Evolutionary conservation across 2,113 vertebrate species (phyloP).

Genomic region (Anhinga anhinga): DNA sequence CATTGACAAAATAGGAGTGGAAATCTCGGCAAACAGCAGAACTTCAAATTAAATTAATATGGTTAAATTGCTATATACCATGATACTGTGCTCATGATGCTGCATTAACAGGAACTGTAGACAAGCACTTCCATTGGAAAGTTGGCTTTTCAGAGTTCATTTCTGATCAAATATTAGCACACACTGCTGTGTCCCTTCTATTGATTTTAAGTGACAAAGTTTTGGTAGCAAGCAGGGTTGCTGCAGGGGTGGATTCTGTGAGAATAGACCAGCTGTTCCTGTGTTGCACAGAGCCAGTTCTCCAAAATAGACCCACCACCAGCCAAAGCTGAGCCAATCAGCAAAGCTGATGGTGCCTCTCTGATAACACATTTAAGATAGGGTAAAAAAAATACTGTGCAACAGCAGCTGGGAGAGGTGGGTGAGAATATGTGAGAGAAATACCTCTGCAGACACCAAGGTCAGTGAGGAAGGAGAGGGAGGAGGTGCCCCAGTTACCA

Average conservation of each 20-base stretch:
- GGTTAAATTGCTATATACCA: not conserved
- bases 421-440: not conserved
- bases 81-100: not conserved
- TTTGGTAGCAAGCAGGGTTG: not conserved
- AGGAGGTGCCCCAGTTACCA: not conserved
- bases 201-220: not conserved
- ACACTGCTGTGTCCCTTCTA: not conserved
- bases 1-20: not conserved
- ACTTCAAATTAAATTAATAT: not conserved
- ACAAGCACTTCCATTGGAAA: not conserved
- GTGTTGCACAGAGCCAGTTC: not conserved
- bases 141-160: not conserved
- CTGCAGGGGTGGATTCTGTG: not conserved
- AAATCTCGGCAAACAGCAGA: not conserved
- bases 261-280: not conserved
- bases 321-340: not conserved
- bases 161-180: not conserved
- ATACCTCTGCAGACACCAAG: not conserved
- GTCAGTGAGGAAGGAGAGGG: not conserved
- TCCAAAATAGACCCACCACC: not conserved
- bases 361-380: not conserved
- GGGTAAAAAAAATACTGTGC: not conserved
- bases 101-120: not conserved
- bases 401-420: not conserved
- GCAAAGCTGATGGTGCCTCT: accelerated